These are phyloP conservation scores for Dolichoris vasculosae DNA, from an alignment of 1,140 invertebrate genomes.

Conservation along the genomic window DNA sequence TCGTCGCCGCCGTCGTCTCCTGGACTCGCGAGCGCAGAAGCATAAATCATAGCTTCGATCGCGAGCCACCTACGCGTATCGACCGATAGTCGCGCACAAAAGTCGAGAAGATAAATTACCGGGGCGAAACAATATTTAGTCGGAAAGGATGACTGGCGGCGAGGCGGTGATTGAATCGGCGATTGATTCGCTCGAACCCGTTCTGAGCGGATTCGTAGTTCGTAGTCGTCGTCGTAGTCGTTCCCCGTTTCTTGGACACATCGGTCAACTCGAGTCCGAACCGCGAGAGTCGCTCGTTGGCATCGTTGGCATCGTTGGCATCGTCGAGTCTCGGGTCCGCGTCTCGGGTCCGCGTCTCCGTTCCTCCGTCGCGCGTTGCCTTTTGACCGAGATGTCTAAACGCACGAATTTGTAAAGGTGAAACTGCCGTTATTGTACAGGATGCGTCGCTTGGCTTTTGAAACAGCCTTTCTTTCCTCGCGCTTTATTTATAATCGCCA, in stretches of 20 bases:
- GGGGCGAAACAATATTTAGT: constrained; percentile 15
- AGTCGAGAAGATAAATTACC: constrained; percentile 37
- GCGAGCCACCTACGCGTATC: neutral
- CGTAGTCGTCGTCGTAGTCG: too few relatives aligned
- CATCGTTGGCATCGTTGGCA: too few relatives aligned
- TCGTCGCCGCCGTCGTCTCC: neutral
- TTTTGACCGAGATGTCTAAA: neutral
- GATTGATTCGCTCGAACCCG: constrained; percentile 28
- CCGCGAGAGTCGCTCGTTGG: too few relatives aligned
- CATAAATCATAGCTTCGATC: constrained; percentile 14
- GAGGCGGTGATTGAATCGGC: constrained; percentile 46
- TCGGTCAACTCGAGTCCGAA: too few relatives aligned
- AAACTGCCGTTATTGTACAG: neutral
- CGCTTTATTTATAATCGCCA: too few relatives aligned
- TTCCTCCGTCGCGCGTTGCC: neutral
- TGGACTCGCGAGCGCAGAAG: too few relatives aligned
- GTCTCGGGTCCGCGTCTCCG: neutral
- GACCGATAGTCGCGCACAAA: constrained; percentile 7
- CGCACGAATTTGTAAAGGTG: neutral
- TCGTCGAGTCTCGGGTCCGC: too few relatives aligned
- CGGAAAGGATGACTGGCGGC: constrained; percentile 18
- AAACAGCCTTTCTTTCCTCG: too few relatives aligned
- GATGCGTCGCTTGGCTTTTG: neutral
- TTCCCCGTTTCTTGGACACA: too few relatives aligned
- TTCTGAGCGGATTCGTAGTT: neutral